phyloP scores from a whole-genome alignment of 2,888 invertebrate genomes.

The Harpalus rubripes region DNA sequence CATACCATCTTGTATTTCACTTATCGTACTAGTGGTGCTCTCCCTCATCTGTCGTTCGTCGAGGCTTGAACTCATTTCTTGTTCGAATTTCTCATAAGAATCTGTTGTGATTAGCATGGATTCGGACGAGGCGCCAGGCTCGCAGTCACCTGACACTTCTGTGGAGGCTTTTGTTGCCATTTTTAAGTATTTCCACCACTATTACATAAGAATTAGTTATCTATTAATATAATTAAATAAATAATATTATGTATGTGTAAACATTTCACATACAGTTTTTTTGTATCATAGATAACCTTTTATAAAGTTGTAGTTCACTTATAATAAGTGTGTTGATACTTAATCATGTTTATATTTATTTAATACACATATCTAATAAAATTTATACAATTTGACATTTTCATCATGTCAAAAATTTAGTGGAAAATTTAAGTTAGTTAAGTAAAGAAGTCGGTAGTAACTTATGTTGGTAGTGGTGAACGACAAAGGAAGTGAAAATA shows the following conservation, averaged over 20 bases:
- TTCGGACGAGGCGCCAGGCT: slow-evolving; percentile 82
- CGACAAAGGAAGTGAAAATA: slow-evolving; percentile 35
- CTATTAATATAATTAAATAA: slow-evolving; percentile 15
- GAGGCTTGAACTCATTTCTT: slow-evolving; percentile 83
- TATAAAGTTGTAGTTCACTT: slow-evolving; percentile 5
- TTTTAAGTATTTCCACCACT: slow-evolving; percentile 32
- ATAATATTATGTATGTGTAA: not conserved
- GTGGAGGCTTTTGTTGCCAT: slow-evolving; percentile 53
- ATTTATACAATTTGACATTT: slow-evolving; percentile 31
- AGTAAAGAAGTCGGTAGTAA: no score
- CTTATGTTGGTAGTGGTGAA: not conserved
- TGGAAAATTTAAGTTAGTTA: not conserved
- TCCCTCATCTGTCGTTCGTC: slow-evolving; percentile 80
- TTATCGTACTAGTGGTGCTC: slow-evolving; percentile 80
- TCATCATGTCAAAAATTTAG: slow-evolving; percentile 6
- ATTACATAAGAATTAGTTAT: slow-evolving; percentile 26
- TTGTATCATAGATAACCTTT: not conserved
- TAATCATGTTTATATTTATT: slow-evolving; percentile 20
- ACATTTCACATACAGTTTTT: not conserved
- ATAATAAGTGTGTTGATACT: not conserved
- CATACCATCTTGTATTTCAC: slow-evolving; percentile 80
- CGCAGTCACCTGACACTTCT: slow-evolving; percentile 70
- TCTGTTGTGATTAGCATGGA: slow-evolving; percentile 86
- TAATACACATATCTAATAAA: not conserved
- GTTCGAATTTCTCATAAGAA: slow-evolving; percentile 85